These are phyloP conservation scores for Melitaea cinxia DNA, from an alignment of 1,140 invertebrate species.

Conservation along the genomic window DNA sequence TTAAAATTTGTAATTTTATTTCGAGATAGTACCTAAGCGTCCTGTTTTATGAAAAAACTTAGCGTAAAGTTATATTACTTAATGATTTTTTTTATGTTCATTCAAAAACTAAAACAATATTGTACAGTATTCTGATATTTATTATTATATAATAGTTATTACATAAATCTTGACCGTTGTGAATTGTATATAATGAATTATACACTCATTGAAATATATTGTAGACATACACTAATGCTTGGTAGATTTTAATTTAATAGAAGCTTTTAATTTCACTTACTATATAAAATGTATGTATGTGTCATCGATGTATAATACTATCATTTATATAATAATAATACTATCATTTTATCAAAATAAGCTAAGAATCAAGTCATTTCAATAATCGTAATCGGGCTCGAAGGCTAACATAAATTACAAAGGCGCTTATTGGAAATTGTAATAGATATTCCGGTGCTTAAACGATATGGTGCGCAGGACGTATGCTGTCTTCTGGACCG, in stretches of 20 bases:
- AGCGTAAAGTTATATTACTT: neutral
- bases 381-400: neutral
- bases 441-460: constrained; percentile 47
- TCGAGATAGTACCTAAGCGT: no score
- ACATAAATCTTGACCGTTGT: neutral
- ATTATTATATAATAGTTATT: no score
- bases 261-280: neutral
- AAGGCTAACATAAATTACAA: neutral
- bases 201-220: neutral
- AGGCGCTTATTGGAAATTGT: neutral
- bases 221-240: neutral
- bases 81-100: no score
- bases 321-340: no score
- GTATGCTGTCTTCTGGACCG: constrained; percentile 92
- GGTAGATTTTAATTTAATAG: neutral
- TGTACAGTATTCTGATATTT: no score
- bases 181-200: neutral
- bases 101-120: no score
- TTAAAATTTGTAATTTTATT: constrained; percentile 10
- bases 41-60: neutral
- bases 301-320: neutral
- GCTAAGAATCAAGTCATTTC: neutral
- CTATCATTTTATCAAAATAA: neutral
- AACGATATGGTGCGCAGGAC: constrained; percentile 81
- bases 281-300: neutral